Evolutionary conservation across 2,888 invertebrate genomes (phyloP), one percentile per base, ranked within the genome.

Genomic region (Scaptomyza caliginosa): DNA sequence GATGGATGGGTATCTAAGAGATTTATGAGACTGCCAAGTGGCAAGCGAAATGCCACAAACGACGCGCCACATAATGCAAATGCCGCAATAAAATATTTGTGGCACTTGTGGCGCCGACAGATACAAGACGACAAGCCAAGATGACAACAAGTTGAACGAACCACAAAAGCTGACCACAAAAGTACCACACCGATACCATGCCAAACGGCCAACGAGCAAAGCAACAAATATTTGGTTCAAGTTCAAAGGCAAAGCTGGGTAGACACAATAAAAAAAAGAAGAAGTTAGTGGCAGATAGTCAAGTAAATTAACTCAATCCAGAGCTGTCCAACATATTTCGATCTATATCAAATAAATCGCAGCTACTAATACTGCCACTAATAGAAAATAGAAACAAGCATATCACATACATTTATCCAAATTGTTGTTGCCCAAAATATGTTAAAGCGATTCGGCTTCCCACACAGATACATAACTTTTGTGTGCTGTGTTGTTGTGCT

Each of bases 61-160:
- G 55, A 70, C 59, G 52, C 38, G 57, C 38, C 38, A 34, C 49
- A 67, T 76, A 81, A 85, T 79, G 87, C 78, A 79, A 79, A 86
- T 84, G 82, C 63, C 77, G 21, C 74, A 62, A 68, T 87, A 82
- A 87, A 77, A 81, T 81, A 85, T 79, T 73, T 77, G 82, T 68
- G 82, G 78, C 85, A 73, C 68, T 86, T 81, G 63, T 81, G 77
- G 56, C 65, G 81, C 77, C 70, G 72, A 52, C 45, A 40, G 45
- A 46, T 6, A 36, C 10, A 16, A 24, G 19, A 45, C 38, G 16
- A 30, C 28, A 42, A 30, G 32, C 28, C 19, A 13, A 4, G 38
- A 52, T 42, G 72, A 66, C 77, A 77, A 77, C 73, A 72, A 72
- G 77, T 77, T 72, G 77, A 72, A 72, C 46, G 67, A 72, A 72